Percentiles rank a stretch among this genome's conserved stretches.
Conservation (phyloP, 1,140 invertebrate species). For the Procambarus clarkii region DNA sequence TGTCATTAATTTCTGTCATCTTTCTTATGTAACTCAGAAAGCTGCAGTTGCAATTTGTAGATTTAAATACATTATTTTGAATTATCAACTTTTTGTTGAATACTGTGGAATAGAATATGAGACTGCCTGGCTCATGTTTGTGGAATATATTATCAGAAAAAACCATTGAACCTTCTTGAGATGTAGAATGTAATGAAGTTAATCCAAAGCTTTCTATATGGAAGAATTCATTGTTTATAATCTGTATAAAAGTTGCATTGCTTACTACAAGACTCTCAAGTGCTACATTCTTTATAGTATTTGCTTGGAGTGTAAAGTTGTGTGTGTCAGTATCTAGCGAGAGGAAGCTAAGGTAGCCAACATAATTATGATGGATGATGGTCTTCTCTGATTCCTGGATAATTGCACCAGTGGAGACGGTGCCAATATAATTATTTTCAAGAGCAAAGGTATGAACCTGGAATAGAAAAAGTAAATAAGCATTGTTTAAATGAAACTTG, state of each 20-base stretch:
- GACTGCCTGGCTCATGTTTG: conserved; percentile 8
- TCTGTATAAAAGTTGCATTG: background rate
- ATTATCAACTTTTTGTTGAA: conserved; percentile 48
- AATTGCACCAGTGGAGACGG: conserved; percentile 21
- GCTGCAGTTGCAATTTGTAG: conserved; percentile 16
- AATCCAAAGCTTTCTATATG: conserved; percentile 25
- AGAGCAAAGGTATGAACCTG: conserved; percentile 21
- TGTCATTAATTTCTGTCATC: conserved; percentile 26
- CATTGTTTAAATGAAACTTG: too few species aligned
- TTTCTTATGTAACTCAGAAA: background rate
- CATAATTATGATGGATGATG: conserved; percentile 12
- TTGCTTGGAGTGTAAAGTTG: conserved; percentile 25
- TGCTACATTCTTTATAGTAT: conserved; percentile 10
- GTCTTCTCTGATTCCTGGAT: conserved; percentile 29
- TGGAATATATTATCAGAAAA: conserved; percentile 36
- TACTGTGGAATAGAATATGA: conserved; percentile 5
- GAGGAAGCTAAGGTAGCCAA: conserved; percentile 25
- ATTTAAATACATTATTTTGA: conserved; percentile 21
- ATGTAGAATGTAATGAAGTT: background rate
- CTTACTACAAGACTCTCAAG: conserved; percentile 1
- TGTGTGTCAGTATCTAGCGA: conserved; percentile 5
- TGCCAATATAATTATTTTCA: conserved; percentile 25
- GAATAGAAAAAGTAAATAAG: background rate
- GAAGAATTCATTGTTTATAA: conserved; percentile 25
- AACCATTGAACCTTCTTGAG: background rate